Percentiles rank a stretch among this genome's conserved stretches.
Evolutionary conservation across 2,113 vertebrate species (phyloP).

Genomic region (Brachyhypopomus gauderio): DNA sequence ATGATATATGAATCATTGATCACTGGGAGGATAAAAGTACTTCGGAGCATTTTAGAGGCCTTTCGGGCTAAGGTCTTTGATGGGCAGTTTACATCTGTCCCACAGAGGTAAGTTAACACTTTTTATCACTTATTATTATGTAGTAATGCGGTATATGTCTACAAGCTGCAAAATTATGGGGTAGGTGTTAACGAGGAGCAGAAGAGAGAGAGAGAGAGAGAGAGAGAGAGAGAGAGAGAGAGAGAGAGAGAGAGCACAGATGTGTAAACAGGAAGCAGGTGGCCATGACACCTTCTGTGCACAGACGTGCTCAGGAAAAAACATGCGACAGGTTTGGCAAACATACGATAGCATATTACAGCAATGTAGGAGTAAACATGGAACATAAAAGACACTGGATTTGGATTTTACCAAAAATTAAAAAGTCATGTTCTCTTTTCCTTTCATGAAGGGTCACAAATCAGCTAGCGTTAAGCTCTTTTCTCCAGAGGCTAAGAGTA

Average conservation of each 20-base stretch:
- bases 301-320: constrained; percentile 9
- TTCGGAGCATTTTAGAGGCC: background rate
- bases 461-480: background rate
- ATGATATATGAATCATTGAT: constrained; percentile 18
- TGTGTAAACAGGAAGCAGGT: constrained; percentile 33
- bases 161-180: background rate
- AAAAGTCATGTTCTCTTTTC: background rate
- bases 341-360: background rate
- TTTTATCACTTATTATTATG: background rate
- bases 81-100: background rate
- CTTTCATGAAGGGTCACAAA: background rate
- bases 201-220: too few relatives aligned
- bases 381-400: background rate
- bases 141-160: background rate
- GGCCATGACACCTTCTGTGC: constrained; percentile 5
- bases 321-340: constrained; percentile 1
- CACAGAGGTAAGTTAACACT: background rate
- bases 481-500: background rate
- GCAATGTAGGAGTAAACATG: background rate
- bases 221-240: too few relatives aligned
- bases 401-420: background rate
- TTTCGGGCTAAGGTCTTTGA: background rate
- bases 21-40: background rate
- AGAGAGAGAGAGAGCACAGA: constrained; percentile 9
- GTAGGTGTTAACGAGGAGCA: background rate